Conservation (phyloP, 2,888 invertebrate species). For the Ferrisia virgata region DNA sequence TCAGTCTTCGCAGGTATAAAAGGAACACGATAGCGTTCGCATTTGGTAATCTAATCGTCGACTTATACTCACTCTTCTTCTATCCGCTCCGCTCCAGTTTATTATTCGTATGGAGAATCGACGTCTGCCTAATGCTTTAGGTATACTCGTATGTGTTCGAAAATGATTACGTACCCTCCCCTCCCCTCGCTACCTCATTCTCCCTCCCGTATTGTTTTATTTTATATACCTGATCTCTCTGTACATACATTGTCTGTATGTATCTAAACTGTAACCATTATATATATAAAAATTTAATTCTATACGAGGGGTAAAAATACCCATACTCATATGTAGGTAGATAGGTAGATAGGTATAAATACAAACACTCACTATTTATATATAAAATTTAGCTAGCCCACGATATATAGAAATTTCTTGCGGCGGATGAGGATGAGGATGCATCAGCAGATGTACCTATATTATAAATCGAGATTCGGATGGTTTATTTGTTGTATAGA, state of each 20-base stretch:
- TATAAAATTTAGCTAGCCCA: neutral
- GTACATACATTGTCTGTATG: neutral
- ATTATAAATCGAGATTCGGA: neutral
- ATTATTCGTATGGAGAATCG: neutral
- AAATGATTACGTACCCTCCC: neutral
- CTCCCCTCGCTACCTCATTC: no score
- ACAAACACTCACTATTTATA: neutral
- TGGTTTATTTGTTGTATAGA: constrained; percentile 14
- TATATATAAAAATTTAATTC: neutral
- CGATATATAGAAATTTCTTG: neutral
- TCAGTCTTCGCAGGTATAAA: neutral
- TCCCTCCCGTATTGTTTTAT: neutral
- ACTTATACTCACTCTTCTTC: no score
- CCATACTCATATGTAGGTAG: neutral
- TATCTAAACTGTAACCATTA: neutral
- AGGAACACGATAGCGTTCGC: neutral
- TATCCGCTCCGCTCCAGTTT: neutral
- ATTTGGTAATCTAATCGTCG: neutral
- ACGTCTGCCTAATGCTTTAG: no score
- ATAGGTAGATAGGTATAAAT: neutral
- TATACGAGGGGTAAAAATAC: neutral
- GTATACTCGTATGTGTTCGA: neutral
- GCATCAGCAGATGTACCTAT: neutral
- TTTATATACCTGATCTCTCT: neutral
- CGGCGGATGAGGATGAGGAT: neutral